Evolutionary conservation across 2,888 invertebrate species (phyloP).

Genomic region (Hypena proboscidalis): DNA sequence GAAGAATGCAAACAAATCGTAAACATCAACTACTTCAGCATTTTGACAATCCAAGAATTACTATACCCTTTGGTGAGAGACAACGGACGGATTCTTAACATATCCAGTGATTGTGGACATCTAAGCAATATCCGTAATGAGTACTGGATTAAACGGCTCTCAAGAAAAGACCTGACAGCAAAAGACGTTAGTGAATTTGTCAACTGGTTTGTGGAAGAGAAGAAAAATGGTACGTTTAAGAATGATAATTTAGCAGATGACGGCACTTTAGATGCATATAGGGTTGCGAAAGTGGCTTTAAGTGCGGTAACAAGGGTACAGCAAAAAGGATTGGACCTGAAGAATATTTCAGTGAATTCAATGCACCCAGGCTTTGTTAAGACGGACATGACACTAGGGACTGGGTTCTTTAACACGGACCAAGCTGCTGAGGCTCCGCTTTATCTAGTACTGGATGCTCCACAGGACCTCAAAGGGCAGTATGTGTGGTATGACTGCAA

Average conservation of each 20-base stretch:
- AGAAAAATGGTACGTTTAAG: too few relatives aligned
- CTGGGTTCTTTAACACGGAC: conserved; percentile 85
- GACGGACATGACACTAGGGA: conserved; percentile 91
- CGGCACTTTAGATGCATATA: too few relatives aligned
- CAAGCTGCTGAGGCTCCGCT: conserved; percentile 83
- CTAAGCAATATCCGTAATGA: conserved; percentile 79
- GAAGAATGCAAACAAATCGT: conserved; percentile 86
- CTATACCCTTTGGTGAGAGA: conserved; percentile 88
- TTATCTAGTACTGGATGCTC: conserved; percentile 82
- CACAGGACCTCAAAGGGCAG: conserved; percentile 83
- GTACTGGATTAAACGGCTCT: too few relatives aligned
- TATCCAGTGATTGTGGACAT: conserved; percentile 89
- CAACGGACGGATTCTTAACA: conserved; percentile 89
- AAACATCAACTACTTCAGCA: conserved; percentile 87
- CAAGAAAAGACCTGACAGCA: too few relatives aligned
- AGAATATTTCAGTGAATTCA: conserved; percentile 88
- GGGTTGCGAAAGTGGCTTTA: too few relatives aligned
- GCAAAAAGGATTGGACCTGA: too few relatives aligned
- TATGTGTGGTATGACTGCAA: conserved; percentile 86
- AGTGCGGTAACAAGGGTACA: too few relatives aligned
- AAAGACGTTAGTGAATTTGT: too few relatives aligned
- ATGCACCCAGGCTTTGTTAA: conserved; percentile 91
- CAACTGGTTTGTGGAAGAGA: too few relatives aligned
- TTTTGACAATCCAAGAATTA: conserved; percentile 85
- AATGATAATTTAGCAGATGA: too few relatives aligned